These are phyloP conservation scores for Drosophila kohkoa DNA, from an alignment of 1,140 invertebrate genomes.

Conservation along the genomic window DNA sequence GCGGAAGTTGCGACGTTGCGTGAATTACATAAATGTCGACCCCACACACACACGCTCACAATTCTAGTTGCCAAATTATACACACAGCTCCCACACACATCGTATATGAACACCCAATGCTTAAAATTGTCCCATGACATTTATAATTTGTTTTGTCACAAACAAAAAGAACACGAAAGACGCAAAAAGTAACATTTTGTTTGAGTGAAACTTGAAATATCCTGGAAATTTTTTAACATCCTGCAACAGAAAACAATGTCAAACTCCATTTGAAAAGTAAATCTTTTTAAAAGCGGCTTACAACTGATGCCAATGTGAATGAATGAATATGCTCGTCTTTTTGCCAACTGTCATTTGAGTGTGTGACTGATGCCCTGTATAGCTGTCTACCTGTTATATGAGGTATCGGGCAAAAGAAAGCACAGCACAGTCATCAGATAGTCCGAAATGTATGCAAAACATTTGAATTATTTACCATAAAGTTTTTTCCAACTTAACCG, in stretches of 20 bases:
- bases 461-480: conserved; percentile 76
- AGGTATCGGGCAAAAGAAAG: conserved; percentile 30
- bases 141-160: conserved; percentile 30
- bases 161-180: not conserved
- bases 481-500: conserved; percentile 52
- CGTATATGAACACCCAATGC: conserved; percentile 19
- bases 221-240: not conserved
- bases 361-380: conserved; percentile 2
- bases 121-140: conserved; percentile 18
- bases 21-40: conserved; percentile 35
- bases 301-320: not conserved
- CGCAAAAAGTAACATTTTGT: not conserved
- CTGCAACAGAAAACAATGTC: not conserved
- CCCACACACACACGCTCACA: not conserved
- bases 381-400: conserved; percentile 3
- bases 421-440: conserved; percentile 26
- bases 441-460: conserved; percentile 54
- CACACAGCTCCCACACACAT: not conserved
- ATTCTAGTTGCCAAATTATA: conserved; percentile 15
- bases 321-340: not conserved
- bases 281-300: not conserved
- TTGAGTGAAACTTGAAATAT: not conserved
- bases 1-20: conserved; percentile 39
- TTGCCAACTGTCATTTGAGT: conserved; percentile 1
- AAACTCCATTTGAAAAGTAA: not conserved